These are phyloP conservation scores for Sebastes matsubarae DNA, from an alignment of 2,797 vertebrate genomes.

Conservation along the genomic window DNA sequence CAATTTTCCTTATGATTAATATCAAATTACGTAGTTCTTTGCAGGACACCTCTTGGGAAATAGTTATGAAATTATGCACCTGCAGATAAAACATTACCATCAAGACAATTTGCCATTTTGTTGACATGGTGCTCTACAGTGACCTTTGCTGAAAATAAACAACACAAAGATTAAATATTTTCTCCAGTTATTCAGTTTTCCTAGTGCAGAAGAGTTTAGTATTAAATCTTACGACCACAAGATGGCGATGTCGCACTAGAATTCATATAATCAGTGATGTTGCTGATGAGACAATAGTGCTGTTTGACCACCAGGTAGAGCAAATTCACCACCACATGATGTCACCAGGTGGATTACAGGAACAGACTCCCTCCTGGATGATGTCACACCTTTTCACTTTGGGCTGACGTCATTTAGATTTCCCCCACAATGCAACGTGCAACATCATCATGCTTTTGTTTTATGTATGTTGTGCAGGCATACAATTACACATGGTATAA, in stretches of 20 bases:
- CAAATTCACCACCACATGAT: neutral
- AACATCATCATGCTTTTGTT: neutral
- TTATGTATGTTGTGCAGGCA: neutral
- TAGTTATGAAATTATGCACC: neutral
- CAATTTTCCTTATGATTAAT: neutral
- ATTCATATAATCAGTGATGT: rapidly evolving
- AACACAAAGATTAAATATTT: neutral
- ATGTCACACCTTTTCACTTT: slow-evolving; percentile 11
- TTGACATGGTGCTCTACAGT: neutral
- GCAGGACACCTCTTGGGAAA: neutral
- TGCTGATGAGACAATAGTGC: rapidly evolving
- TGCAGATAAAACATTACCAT: neutral
- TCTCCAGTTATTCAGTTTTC: neutral
- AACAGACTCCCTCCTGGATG: neutral
- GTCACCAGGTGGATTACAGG: neutral
- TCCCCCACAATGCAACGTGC: neutral
- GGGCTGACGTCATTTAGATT: slow-evolving; percentile 17
- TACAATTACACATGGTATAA: neutral
- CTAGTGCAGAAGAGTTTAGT: neutral
- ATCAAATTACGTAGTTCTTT: neutral
- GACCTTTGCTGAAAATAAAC: neutral
- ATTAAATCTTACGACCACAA: neutral
- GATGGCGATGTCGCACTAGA: neutral
- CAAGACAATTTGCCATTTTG: neutral
- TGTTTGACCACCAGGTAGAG: slow-evolving; percentile 43